Percentiles rank a stretch among this genome's conserved stretches.
These are phyloP conservation scores for Camelus bactrianus DNA, from an alignment of 2,113 vertebrate genomes.

Conservation along the genomic window DNA sequence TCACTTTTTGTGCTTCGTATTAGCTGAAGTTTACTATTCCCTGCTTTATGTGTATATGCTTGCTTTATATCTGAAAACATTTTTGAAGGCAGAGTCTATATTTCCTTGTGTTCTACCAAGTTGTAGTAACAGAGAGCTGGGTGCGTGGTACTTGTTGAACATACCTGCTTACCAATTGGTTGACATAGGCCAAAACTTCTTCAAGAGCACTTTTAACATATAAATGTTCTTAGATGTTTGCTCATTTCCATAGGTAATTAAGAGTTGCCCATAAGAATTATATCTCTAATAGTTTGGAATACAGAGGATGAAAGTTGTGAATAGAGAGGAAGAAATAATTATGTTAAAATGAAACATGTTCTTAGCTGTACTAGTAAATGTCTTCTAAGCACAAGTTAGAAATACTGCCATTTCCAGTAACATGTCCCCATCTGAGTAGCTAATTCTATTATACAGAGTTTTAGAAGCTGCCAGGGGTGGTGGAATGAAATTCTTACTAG, in stretches of 20 bases:
- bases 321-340: not conserved
- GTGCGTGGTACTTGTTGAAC: not conserved
- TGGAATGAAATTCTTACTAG: slow-evolving; percentile 28
- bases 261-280: slow-evolving; percentile 9
- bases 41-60: not conserved
- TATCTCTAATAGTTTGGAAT: not conserved
- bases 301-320: not conserved
- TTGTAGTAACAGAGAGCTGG: not conserved
- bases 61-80: not conserved
- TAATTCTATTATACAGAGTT: slow-evolving; percentile 32
- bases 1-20: not conserved
- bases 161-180: not conserved
- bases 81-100: not conserved
- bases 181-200: not conserved
- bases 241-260: not conserved
- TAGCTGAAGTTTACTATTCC: not conserved
- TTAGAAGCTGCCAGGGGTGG: not conserved
- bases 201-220: not conserved
- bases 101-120: not conserved
- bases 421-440: not conserved
- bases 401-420: slow-evolving; percentile 25
- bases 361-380: not conserved
- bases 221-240: not conserved
- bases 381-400: not conserved
- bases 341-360: not conserved